phyloP scores from a whole-genome alignment of 1,140 invertebrate genomes.

The Drosophila suzukii region DNA sequence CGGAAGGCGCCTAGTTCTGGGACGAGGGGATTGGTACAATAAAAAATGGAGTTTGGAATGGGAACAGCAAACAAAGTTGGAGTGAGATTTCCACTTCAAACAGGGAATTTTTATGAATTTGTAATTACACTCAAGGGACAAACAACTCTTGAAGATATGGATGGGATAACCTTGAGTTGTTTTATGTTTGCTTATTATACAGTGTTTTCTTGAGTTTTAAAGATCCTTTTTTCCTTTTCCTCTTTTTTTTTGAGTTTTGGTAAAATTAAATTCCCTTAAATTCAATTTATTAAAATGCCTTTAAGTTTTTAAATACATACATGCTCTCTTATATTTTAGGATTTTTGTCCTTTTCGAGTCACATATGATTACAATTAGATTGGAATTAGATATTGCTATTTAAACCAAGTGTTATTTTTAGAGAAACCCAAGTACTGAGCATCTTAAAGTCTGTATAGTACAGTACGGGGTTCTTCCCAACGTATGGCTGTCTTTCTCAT shows the following conservation, averaged over 20 bases:
- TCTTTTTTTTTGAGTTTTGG: neutral
- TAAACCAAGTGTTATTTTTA: neutral
- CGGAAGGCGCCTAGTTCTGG: slow-evolving; percentile 26
- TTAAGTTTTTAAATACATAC: too few species aligned
- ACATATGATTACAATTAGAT: too few species aligned
- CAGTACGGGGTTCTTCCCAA: neutral
- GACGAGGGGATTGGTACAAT: neutral
- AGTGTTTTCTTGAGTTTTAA: neutral
- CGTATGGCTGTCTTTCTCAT: neutral
- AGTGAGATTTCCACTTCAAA: slow-evolving; percentile 30
- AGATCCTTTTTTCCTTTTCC: neutral
- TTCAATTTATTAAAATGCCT: too few species aligned
- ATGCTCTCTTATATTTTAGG: too few species aligned
- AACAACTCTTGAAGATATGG: slow-evolving; percentile 12
- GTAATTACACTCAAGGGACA: slow-evolving; percentile 41
- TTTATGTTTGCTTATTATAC: slow-evolving; percentile 18
- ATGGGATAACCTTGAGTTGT: slow-evolving; percentile 14
- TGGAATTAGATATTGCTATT: too few species aligned
- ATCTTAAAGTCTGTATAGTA: neutral
- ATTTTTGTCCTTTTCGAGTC: too few species aligned
- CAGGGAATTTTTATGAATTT: slow-evolving; percentile 50
- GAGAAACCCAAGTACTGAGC: neutral
- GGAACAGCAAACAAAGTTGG: slow-evolving; percentile 25
- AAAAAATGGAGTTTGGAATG: slow-evolving; percentile 8
- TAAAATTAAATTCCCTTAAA: too few species aligned